Evolutionary conservation across 2,797 vertebrate species (phyloP).

Genomic region (Eurystomus glaucurus): DNA sequence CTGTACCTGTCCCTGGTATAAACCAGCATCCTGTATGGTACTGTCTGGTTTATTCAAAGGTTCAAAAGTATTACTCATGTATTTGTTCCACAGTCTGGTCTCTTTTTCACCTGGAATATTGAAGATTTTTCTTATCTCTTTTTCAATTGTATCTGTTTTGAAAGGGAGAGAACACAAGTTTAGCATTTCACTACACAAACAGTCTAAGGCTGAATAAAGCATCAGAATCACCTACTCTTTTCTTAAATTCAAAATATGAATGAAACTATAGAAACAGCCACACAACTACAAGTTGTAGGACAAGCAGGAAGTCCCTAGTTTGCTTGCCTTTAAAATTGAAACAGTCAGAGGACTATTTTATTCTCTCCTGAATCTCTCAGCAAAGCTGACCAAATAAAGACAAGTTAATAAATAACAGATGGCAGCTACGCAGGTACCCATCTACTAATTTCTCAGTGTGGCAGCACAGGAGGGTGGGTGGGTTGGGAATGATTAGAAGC

Average conservation of each 20-base stretch:
- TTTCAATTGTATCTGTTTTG: conserved; percentile 94
- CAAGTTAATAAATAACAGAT: background rate
- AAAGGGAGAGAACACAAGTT: conserved; percentile 59
- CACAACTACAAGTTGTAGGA: background rate
- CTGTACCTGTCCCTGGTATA: conserved; percentile 97
- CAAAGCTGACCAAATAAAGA: background rate
- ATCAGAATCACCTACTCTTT: background rate
- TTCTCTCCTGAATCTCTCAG: background rate
- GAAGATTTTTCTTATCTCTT: conserved; percentile 98
- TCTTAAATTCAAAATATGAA: background rate
- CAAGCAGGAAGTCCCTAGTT: background rate
- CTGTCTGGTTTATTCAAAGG: conserved; percentile 98
- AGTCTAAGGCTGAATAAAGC: background rate
- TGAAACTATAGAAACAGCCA: background rate
- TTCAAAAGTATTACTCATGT: conserved; percentile 99
- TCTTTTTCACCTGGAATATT: conserved; percentile 97
- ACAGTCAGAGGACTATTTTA: background rate
- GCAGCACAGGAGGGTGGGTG: background rate
- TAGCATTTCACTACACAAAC: background rate
- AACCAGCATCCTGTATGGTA: conserved; percentile 98
- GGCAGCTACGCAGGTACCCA: background rate
- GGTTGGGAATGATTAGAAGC: background rate
- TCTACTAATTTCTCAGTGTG: background rate
- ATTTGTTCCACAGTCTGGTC: conserved; percentile 98
- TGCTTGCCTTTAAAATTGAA: background rate